A percentile compares a stretch with the other conserved stretches of the same genome.
Evolutionary conservation across 2,113 vertebrate species (phyloP).

Genomic region (Ptychochromis oligacanthus): DNA sequence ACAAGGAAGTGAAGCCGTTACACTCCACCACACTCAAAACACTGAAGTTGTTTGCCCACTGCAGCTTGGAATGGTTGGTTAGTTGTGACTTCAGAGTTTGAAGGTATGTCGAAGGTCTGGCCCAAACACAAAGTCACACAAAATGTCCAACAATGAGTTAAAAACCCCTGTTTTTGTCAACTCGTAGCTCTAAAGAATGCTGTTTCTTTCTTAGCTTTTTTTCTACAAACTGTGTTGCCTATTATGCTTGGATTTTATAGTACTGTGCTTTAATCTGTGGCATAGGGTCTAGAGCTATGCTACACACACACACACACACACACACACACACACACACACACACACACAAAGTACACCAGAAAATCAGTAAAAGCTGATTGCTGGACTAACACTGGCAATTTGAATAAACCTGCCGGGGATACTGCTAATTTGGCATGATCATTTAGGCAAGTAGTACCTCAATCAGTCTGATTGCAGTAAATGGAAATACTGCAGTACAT

Average conservation of each 20-base stretch:
- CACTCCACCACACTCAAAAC: not conserved
- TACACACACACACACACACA: too few relatives aligned
- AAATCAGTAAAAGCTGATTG: not conserved
- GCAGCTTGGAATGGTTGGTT: not conserved
- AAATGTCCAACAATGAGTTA: too few relatives aligned
- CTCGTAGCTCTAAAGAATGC: too few relatives aligned
- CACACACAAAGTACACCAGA: too few relatives aligned
- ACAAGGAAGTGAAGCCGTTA: not conserved
- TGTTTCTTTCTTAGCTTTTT: too few relatives aligned
- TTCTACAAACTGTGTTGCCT: not conserved
- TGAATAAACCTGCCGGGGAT: not conserved
- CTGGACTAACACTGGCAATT: not conserved
- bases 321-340: too few relatives aligned
- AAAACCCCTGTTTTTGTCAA: too few relatives aligned
- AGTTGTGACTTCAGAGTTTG: not conserved
- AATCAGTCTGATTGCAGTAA: fast-evolving
- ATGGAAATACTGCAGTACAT: not conserved
- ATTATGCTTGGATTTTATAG: not conserved
- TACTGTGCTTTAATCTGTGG: too few relatives aligned
- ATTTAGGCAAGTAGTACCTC: not conserved
- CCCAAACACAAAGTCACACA: not conserved
- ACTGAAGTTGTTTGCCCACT: not conserved
- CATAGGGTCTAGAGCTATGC: too few relatives aligned
- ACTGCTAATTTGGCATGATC: not conserved
- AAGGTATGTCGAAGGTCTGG: not conserved